Base-by-base conservation (phyloP, 2,113 vertebrate genomes). In the Aspidoscelis tigris region DNA sequence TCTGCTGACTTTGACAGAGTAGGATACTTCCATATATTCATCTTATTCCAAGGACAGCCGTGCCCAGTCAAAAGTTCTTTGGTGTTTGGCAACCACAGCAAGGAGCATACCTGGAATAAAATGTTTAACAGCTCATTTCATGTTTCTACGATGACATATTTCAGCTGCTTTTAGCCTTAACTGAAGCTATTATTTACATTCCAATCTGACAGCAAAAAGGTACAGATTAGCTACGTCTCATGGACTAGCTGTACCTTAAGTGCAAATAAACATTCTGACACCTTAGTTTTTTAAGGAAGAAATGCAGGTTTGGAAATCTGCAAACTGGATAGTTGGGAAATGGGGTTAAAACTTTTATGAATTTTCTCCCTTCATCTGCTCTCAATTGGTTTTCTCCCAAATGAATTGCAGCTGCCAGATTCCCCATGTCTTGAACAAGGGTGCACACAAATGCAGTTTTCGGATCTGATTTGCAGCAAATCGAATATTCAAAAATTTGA, bases 51-150 rank as follows among this genome's bases (percentile, higher is more conserved):
- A 58, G 96, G 95, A 82, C 94, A 86, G 3, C 95, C 96, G 70
- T 97, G 96, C 58, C 95, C 95, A 61, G 93, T 96, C 72, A 96
- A 33, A 58, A 97, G 86, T 86, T 90, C 88, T 16, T 88, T 90
- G 80, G 87, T 96, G 82, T 94, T 86, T 74, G 94, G 93, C 77
- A 96, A 88, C 95, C 96, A 97, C 58, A 88, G 78, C n/a, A 98
- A 92, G 53, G 94, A 97, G 88, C 96, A 98, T 78, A 98, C 95
- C 96, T 97, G 89, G 41, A 69, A 33, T 44, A 76, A 69, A 84
- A 87, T 53, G 74, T 14, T 26, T 50, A 84, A 84, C 90, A 91
- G 41, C 58, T 21, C 74, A 3, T 2, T 81, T 89, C 43, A 84
- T 41, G 86, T 87, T 87, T 84, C 73, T 79, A 39, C 74, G 64